Conservation (phyloP, 2,113 vertebrate genomes). For the Todiramphus saurophagus region DNA sequence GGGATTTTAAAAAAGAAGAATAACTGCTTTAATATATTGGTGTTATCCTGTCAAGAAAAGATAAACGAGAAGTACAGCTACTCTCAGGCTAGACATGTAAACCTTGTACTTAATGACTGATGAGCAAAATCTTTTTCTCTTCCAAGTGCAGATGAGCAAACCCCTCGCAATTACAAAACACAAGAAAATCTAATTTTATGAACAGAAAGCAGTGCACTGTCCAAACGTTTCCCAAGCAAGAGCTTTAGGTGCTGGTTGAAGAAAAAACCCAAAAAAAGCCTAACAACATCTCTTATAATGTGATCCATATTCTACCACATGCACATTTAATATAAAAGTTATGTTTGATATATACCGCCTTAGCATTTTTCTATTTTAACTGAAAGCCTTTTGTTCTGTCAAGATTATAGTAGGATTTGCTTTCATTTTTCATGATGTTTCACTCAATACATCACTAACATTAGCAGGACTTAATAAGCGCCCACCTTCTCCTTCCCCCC, state of each 20-base stretch:
- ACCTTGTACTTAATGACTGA: slow-evolving; percentile 69
- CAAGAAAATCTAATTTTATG: slow-evolving; percentile 20
- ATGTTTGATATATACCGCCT: slow-evolving; percentile 73
- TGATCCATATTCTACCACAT: slow-evolving; percentile 72
- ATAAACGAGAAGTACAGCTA: slow-evolving; percentile 37
- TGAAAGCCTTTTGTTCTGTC: slow-evolving; percentile 79
- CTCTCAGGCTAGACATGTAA: slow-evolving; percentile 56
- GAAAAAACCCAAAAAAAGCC: slow-evolving; percentile 10
- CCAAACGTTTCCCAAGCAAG: slow-evolving; percentile 22
- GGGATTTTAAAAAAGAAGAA: slow-evolving; percentile 22
- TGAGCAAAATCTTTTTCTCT: slow-evolving; percentile 48
- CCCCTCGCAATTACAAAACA: slow-evolving; percentile 29
- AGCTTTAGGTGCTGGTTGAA: slow-evolving; percentile 41
- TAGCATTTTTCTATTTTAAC: slow-evolving; percentile 63
- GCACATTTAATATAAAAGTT: slow-evolving; percentile 73
- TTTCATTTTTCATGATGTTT: slow-evolving; percentile 73
- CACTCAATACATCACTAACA: slow-evolving; percentile 75
- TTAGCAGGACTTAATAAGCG: slow-evolving; percentile 49
- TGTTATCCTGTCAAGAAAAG: slow-evolving; percentile 41
- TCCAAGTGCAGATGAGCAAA: slow-evolving; percentile 53
- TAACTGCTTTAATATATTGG: background rate
- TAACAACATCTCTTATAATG: slow-evolving; percentile 61
- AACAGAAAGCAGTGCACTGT: background rate
- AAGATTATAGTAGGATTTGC: slow-evolving; percentile 73
- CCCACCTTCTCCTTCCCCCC: slow-evolving; percentile 18